Percentiles rank a stretch among this genome's conserved stretches.
Conservation (phyloP, 2,113 vertebrate species). For the Python bivittatus region DNA sequence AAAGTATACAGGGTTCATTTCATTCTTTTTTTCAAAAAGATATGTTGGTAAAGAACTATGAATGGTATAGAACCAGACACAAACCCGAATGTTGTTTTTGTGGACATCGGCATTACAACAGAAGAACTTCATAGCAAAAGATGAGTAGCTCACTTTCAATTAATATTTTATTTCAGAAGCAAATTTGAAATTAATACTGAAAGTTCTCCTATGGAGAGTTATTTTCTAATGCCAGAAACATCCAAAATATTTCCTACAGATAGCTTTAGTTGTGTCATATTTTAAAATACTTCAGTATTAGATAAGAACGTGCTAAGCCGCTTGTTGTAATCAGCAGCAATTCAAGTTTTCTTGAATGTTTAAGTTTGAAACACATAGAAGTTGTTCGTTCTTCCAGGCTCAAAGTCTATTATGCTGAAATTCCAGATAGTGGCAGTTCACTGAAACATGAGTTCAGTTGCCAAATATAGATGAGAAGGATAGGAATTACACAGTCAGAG, state of each 20-base stretch:
- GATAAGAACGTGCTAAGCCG: slow-evolving; percentile 5
- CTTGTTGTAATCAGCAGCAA: slow-evolving; percentile 22
- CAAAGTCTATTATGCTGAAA: slow-evolving; percentile 63
- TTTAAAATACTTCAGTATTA: slow-evolving; percentile 12
- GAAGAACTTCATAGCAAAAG: neutral
- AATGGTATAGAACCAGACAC: neutral
- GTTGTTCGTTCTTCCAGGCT: slow-evolving; percentile 63
- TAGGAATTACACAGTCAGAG: slow-evolving; percentile 77
- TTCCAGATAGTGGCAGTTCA: slow-evolving; percentile 78
- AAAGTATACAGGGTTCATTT: no score
- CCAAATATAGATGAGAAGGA: slow-evolving; percentile 92
- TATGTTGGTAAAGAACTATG: neutral
- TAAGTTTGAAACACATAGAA: slow-evolving; percentile 52
- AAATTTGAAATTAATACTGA: neutral
- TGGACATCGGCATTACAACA: neutral
- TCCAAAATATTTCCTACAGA: neutral
- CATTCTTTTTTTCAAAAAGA: neutral
- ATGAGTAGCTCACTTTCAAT: neutral
- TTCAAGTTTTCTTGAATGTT: slow-evolving; percentile 51
- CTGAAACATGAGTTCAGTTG: slow-evolving; percentile 92
- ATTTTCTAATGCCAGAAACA: slow-evolving; percentile 10
- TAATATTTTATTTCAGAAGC: neutral
- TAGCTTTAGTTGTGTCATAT: neutral
- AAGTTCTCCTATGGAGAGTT: neutral
- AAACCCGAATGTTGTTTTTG: neutral